phyloP scores from a whole-genome alignment of 2,888 invertebrate genomes.

The Drosophila ezoana region DNA sequence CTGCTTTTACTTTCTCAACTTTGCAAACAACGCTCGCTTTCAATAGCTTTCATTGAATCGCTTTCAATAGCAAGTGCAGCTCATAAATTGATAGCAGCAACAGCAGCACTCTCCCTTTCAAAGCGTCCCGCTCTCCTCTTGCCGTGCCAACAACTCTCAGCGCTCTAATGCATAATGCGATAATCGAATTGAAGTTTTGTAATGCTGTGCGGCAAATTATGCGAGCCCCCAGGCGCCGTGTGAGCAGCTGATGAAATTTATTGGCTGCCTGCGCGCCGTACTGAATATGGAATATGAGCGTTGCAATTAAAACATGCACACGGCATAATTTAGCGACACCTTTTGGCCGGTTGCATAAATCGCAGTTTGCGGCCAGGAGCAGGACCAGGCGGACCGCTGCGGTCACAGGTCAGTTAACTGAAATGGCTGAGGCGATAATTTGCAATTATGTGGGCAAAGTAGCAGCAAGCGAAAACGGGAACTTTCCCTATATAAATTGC shows the following conservation, averaged over 20 bases:
- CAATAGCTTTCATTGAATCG: conserved; percentile 5
- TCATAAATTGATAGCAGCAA: conserved; percentile 35
- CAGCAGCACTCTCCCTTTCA: not conserved
- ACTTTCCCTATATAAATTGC: conserved; percentile 58
- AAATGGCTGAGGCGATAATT: conserved; percentile 73
- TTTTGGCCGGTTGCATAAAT: conserved; percentile 63
- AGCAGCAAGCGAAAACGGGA: conserved; percentile 38
- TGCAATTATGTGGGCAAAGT: conserved; percentile 67
- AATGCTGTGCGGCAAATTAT: conserved; percentile 47
- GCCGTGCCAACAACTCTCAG: not conserved
- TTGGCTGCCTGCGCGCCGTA: conserved; percentile 33
- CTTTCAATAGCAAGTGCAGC: conserved; percentile 18
- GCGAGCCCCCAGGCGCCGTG: conserved; percentile 18
- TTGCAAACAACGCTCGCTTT: conserved; percentile 8
- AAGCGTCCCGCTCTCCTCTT: not conserved
- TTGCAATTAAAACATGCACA: conserved; percentile 74
- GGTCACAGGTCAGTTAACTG: conserved; percentile 61
- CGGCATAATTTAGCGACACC: conserved; percentile 75
- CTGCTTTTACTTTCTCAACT: not conserved
- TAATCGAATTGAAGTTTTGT: conserved; percentile 62
- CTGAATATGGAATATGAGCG: conserved; percentile 67
- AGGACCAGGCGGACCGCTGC: conserved; percentile 9
- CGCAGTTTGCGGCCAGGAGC: conserved; percentile 7
- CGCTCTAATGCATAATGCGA: conserved; percentile 35
- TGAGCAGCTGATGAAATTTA: conserved; percentile 48